These are phyloP conservation scores for Ophiothrix spiculata DNA, from an alignment of 35 echinoderm and acorn worm species.

Conservation along the genomic window DNA sequence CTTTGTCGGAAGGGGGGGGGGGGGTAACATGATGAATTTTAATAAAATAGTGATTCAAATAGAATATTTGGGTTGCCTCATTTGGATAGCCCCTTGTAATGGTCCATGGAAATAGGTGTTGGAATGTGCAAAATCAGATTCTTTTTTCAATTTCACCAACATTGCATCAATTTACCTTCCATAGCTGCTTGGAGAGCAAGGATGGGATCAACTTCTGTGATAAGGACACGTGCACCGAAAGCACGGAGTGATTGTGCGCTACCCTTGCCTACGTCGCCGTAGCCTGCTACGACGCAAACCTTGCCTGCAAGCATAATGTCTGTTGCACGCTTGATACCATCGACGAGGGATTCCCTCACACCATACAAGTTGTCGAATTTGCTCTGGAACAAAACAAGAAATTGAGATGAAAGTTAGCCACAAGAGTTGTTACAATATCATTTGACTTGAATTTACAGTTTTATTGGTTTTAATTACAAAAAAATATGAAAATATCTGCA, in stretches of 20 bases:
- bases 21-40: too few relatives aligned
- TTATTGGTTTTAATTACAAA: too few relatives aligned
- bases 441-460: too few relatives aligned
- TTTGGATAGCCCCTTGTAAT: too few relatives aligned
- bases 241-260: conserved; percentile 93
- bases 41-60: too few relatives aligned
- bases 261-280: conserved; percentile 97
- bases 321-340: conserved; percentile 96
- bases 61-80: too few relatives aligned
- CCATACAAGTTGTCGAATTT: conserved; percentile 99
- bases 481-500: too few relatives aligned
- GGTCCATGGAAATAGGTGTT: too few relatives aligned
- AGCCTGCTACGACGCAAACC: conserved; percentile 77
- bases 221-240: conserved; percentile 90
- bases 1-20: too few relatives aligned
- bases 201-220: conserved; percentile 98
- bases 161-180: conserved; percentile 66
- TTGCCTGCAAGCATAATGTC: conserved; percentile 99
- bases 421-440: neutral
- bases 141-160: too few relatives aligned
- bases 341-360: conserved; percentile 89
- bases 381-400: conserved; percentile 50
- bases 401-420: neutral
- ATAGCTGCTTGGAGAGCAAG: conserved; percentile 94
- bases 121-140: too few relatives aligned